Conservation (phyloP, 2,113 vertebrate genomes). For the Lota lota region DNA sequence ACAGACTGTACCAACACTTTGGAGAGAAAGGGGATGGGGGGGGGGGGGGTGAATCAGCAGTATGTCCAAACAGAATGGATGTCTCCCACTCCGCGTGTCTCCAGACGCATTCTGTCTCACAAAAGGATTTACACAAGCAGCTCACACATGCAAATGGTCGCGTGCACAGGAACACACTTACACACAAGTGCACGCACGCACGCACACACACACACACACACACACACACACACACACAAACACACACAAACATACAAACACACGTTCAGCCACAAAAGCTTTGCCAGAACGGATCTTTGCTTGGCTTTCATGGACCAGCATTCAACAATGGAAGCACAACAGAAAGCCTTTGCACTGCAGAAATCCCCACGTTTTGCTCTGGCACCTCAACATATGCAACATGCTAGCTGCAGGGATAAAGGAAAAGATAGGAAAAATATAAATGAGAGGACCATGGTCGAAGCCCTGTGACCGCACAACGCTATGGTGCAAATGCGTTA, state of each 20-base stretch:
- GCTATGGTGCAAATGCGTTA: slow-evolving; percentile 36
- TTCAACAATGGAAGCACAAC: slow-evolving; percentile 22
- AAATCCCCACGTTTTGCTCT: slow-evolving; percentile 28
- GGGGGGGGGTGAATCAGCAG: slow-evolving; percentile 58
- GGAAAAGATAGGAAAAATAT: not conserved
- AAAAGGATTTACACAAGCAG: slow-evolving; percentile 30
- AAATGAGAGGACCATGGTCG: slow-evolving; percentile 14
- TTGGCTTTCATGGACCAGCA: slow-evolving; percentile 27
- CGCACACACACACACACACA: not conserved
- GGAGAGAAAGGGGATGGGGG: slow-evolving; percentile 43
- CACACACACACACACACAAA: not conserved
- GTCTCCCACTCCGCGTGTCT: slow-evolving; percentile 71
- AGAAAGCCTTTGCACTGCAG: not conserved
- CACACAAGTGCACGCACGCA: not conserved
- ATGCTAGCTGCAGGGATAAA: slow-evolving; percentile 35
- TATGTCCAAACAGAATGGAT: slow-evolving; percentile 74
- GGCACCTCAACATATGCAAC: slow-evolving; percentile 14
- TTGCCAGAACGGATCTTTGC: slow-evolving; percentile 34
- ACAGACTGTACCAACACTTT: slow-evolving; percentile 41
- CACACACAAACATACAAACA: not conserved
- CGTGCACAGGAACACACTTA: slow-evolving; percentile 8
- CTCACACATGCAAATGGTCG: slow-evolving; percentile 34
- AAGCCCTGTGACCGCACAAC: slow-evolving; percentile 22
- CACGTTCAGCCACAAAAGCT: slow-evolving; percentile 26
- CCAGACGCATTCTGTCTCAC: slow-evolving; percentile 57